Base-by-base conservation (phyloP, 2,797 vertebrate genomes). In the Craterocephalus amniculus region DNA sequence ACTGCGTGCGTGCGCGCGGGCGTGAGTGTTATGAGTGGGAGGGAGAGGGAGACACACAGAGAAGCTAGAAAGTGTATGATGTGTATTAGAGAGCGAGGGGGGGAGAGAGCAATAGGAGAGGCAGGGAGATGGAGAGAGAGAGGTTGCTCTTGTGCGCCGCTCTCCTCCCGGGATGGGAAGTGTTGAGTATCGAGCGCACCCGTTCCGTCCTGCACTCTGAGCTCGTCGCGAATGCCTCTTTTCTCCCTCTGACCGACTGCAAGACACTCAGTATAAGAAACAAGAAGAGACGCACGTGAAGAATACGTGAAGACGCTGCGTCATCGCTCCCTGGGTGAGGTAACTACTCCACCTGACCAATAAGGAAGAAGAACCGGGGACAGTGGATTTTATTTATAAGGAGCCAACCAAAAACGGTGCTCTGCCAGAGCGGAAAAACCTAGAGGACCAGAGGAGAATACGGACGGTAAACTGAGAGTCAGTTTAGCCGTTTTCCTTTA, bases 231-330 rank as follows among this genome's bases (percentile, higher is more conserved):
- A 65, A 62, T 67, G 71, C 65, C 16, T 69, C 31, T 69, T 74
- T 65, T 58, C 72, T 76, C 69, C 76, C 78, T 61, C 9, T 83
- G 78, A 58, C 54, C 72, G 72, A 71, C 80, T 14, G 74, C 82
- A 87, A 90, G 86, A 92, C 86, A 73, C 81, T 68, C 74, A 60
- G 24, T 26, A 59, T 49, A 90, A 97, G 96, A 96, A 95, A 94
- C 95, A 95, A 96, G 96, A 95, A 94, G 97, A 96, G 96, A 96
- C 95, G 95, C 95, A 89, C 94, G 91, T 95, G 95, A 97, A 98
- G 96, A 97, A 97, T 96, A 95, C 95, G 96, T 93, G 96, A 98
- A 99, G 97, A 97, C 95, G 92, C 93, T 84, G 96, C 96, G 96
- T 98, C 97, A 98, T 94, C 87, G 91, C 92, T 69, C 74, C 74